Conservation (phyloP, 2,113 vertebrate species). For the Engraulis encrasicolus region DNA sequence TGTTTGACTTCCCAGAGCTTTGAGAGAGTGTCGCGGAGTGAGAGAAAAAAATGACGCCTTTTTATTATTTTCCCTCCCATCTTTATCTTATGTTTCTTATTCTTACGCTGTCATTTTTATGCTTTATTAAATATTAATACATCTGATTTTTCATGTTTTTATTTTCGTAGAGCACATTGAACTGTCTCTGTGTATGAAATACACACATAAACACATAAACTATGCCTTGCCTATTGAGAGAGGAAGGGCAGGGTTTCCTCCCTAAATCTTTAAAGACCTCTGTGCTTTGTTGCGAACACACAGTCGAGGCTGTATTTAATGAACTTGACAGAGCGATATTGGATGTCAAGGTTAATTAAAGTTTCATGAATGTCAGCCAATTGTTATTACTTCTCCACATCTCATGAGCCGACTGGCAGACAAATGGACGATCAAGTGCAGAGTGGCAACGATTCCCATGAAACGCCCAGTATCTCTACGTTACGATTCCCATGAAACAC, state of each 20-base stretch:
- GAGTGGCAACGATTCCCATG: not conserved
- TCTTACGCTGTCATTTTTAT: no score
- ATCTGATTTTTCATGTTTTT: no score
- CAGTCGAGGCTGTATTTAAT: not conserved
- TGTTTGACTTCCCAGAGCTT: conserved; percentile 6
- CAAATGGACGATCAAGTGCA: not conserved
- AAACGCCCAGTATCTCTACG: not conserved
- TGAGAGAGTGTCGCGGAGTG: not conserved
- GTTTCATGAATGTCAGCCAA: not conserved
- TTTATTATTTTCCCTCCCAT: no score
- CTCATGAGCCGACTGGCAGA: not conserved
- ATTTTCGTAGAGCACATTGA: no score
- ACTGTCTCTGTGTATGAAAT: no score
- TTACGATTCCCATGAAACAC: no score
- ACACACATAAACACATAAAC: no score
- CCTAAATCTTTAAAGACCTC: not conserved
- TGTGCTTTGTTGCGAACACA: not conserved
- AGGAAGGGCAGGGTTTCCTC: not conserved
- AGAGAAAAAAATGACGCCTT: not conserved
- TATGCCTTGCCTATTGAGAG: no score
- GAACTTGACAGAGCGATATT: not conserved
- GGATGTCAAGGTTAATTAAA: not conserved
- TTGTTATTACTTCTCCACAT: not conserved
- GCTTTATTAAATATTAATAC: no score
- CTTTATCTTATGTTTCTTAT: no score